phyloP scores from a whole-genome alignment of 2,888 invertebrate genomes.

The Erebia ligea region DNA sequence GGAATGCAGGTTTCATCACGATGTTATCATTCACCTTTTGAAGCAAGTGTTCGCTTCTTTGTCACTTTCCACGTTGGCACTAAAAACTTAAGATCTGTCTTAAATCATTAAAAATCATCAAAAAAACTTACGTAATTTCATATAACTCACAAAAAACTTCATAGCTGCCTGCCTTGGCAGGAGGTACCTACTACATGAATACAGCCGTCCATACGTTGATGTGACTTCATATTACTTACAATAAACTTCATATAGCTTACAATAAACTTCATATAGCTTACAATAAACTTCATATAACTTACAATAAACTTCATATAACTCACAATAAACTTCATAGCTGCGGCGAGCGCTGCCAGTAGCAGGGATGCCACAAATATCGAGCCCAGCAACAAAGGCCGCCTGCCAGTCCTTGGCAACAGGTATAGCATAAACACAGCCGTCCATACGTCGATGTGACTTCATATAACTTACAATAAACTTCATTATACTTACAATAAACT shows the following conservation, averaged over 20 bases:
- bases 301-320: conserved; percentile 1
- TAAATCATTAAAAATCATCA: too few species aligned
- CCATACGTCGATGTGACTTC: conserved; percentile 72
- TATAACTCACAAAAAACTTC: conserved; percentile 2
- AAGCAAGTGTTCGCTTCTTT: too few species aligned
- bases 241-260: neutral
- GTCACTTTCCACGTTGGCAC: too few species aligned
- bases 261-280: too few species aligned
- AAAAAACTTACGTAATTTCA: neutral
- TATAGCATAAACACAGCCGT: conserved; percentile 86
- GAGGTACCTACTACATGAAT: conserved; percentile 85
- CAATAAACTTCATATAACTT: too few species aligned
- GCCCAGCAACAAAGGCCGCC: conserved; percentile 84
- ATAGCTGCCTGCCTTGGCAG: conserved; percentile 85
- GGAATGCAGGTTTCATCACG: too few species aligned
- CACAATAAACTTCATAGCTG: conserved; percentile 60
- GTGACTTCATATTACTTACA: neutral
- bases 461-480: neutral
- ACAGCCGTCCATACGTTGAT: conserved; percentile 85
- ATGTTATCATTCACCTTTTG: too few species aligned
- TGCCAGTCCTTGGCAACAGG: conserved; percentile 85
- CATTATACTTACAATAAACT: neutral
- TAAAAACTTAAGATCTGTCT: too few species aligned
- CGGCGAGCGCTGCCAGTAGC: conserved; percentile 84
- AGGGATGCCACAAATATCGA: conserved; percentile 84